Base-by-base conservation (phyloP, 2,888 invertebrate genomes). In the Erebia epiphron region DNA sequence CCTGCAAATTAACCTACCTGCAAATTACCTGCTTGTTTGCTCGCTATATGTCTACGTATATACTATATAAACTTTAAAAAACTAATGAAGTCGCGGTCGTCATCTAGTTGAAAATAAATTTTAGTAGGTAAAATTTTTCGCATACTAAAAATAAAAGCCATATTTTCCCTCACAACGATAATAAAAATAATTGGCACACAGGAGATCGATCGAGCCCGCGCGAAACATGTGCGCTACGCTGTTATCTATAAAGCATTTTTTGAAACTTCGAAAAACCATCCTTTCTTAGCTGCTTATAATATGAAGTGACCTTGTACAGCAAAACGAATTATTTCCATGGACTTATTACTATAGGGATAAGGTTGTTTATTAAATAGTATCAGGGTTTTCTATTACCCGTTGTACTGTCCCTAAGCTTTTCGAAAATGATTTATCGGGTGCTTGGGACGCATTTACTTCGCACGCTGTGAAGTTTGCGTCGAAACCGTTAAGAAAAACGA, bases 271-370 rank as follows among this genome's bases (percentile, higher is more conserved):
- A 64, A 72, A 66, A 73, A 73, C 43, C 75, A 68, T 72, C 80
- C 78, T 83, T 84, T 86, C 82, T 86, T 81, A 81, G 79, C 86
- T 84, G 79, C 81, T 81, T 83, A 85, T 81, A 84, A 85, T 81
- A 84, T 85, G 84, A 86, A 82, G 79, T 80, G 74, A 80, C 80
- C 81, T 81, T 71, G 69, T 72, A 74, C 62, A 70, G 62, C 50
- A 49, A 7, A 56, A 46, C 66, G 43, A 18, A n/a, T 9, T 10
- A 3, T 13, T 9, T 35, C 35, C 21, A 18, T 18, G 13, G 18
- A 21, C 49, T 49, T 62, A 62, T 49, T 62, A 14, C 1, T 21
- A 46, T 49, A n/a, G 49, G 49, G 46, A 21, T 49, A 62, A 49
- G 21, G 21, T 46, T 62, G 62, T 14, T 62, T 62, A 35, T 35